Conservation (phyloP, 2,888 invertebrate species). For the Bimastos eiseni region DNA sequence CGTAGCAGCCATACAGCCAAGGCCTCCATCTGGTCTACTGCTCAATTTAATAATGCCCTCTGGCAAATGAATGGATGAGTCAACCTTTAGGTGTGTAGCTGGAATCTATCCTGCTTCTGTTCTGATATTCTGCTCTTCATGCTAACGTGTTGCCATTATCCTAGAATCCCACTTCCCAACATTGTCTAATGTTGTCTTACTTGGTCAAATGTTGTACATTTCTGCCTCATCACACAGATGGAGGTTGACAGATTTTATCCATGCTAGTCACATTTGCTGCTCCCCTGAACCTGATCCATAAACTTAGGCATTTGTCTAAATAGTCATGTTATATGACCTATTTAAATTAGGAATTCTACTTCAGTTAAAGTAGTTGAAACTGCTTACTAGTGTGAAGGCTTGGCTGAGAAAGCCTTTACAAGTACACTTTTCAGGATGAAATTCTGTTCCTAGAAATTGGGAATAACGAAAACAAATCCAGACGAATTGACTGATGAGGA, state of each 20-base stretch:
- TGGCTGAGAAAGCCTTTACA: background rate
- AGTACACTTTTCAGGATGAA: background rate
- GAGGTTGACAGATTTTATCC: background rate
- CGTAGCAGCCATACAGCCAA: too few relatives aligned
- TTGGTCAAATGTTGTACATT: background rate
- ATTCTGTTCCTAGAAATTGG: slow-evolving; percentile 66
- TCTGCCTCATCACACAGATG: background rate
- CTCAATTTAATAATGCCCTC: too few relatives aligned
- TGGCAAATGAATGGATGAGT: too few relatives aligned
- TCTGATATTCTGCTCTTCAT: too few relatives aligned
- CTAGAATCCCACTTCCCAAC: too few relatives aligned
- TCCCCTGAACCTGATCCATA: background rate
- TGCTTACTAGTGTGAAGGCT: background rate
- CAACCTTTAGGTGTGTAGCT: too few relatives aligned
- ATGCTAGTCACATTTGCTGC: background rate
- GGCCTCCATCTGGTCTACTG: too few relatives aligned
- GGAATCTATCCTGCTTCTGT: too few relatives aligned
- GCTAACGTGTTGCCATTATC: too few relatives aligned
- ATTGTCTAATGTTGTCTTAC: background rate
- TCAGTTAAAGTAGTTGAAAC: background rate
- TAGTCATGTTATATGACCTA: background rate
- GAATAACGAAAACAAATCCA: slow-evolving; percentile 84
- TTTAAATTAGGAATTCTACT: background rate
- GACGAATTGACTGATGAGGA: slow-evolving; percentile 79
- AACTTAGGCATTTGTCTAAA: background rate